These are phyloP conservation scores for Toxonevra muliebris DNA, from an alignment of 2,888 invertebrate species.

Conservation along the genomic window DNA sequence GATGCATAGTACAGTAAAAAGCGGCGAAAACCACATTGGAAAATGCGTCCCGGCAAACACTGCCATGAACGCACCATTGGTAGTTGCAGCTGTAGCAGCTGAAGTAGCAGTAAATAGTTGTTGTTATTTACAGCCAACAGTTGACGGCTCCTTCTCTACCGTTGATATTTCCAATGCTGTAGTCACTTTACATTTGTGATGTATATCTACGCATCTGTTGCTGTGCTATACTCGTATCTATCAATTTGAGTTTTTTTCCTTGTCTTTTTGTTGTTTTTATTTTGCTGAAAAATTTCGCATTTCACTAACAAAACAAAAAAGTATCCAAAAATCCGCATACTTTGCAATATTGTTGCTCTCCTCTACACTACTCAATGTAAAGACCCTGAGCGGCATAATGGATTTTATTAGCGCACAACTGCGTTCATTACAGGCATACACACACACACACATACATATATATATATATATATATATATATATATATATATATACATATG, in stretches of 20 bases:
- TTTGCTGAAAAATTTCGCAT: slow-evolving; percentile 2
- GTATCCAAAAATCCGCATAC: too few species aligned
- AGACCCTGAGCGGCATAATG: slow-evolving; percentile 7
- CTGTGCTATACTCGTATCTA: background rate
- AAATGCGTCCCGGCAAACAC: too few species aligned
- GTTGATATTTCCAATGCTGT: background rate
- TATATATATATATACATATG: too few species aligned
- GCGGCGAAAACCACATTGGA: too few species aligned
- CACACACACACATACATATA: background rate
- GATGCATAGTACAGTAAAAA: too few species aligned
- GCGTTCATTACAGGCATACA: background rate
- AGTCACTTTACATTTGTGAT: background rate
- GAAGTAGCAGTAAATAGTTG: too few species aligned
- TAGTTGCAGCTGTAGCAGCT: too few species aligned
- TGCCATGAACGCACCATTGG: too few species aligned
- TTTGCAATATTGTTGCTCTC: too few species aligned
- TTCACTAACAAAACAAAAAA: background rate
- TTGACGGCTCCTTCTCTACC: background rate
- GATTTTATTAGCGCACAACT: slow-evolving; percentile 28
- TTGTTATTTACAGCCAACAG: background rate
- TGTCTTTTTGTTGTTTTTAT: background rate
- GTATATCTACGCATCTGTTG: background rate
- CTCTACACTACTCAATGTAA: too few species aligned
- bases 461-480: background rate
- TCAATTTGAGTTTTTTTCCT: background rate